Percentiles rank a stretch among this genome's conserved stretches.
These are phyloP conservation scores for Chauna torquata DNA, from an alignment of 2,113 vertebrate genomes.

Conservation along the genomic window DNA sequence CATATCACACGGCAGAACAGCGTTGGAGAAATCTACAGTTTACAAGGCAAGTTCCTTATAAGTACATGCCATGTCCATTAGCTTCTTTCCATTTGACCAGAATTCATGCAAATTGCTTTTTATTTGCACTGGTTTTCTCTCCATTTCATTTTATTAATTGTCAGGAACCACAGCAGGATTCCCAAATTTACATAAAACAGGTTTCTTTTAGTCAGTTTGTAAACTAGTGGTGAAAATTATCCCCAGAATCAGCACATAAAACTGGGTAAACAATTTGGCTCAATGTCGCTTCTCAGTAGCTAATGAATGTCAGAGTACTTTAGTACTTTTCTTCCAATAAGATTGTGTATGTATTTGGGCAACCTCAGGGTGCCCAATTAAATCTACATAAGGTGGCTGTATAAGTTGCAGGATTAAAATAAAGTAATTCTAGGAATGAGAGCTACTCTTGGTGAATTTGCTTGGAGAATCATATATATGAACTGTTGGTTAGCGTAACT, in stretches of 20 bases:
- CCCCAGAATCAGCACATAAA: slow-evolving; percentile 37
- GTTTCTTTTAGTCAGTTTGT: slow-evolving; percentile 55
- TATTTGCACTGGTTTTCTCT: slow-evolving; percentile 21
- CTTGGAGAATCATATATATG: not conserved
- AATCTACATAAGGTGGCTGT: slow-evolving; percentile 5
- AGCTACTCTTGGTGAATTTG: not conserved
- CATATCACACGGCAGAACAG: slow-evolving; percentile 98
- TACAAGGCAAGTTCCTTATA: slow-evolving; percentile 86
- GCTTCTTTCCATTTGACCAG: slow-evolving; percentile 3
- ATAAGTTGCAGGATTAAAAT: not conserved
- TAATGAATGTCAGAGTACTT: slow-evolving; percentile 6
- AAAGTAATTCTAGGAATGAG: not conserved
- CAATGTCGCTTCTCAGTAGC: slow-evolving; percentile 18
- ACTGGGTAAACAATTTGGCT: slow-evolving; percentile 16
- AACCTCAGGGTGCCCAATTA: slow-evolving; percentile 45
- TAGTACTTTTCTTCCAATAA: slow-evolving; percentile 1
- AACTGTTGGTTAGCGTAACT: not conserved
- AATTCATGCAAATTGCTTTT: slow-evolving; percentile 8
- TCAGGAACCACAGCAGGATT: slow-evolving; percentile 1
- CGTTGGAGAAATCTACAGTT: slow-evolving; percentile 95
- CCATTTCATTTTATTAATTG: slow-evolving; percentile 39
- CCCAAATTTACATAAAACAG: slow-evolving; percentile 18
- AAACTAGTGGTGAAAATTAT: slow-evolving; percentile 34
- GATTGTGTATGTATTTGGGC: not conserved
- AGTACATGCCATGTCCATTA: not conserved